Percentiles rank a stretch among this genome's conserved stretches.
These are phyloP conservation scores for Rhinopithecus roxellana DNA, from an alignment of 2,113 vertebrate species.

Conservation along the genomic window DNA sequence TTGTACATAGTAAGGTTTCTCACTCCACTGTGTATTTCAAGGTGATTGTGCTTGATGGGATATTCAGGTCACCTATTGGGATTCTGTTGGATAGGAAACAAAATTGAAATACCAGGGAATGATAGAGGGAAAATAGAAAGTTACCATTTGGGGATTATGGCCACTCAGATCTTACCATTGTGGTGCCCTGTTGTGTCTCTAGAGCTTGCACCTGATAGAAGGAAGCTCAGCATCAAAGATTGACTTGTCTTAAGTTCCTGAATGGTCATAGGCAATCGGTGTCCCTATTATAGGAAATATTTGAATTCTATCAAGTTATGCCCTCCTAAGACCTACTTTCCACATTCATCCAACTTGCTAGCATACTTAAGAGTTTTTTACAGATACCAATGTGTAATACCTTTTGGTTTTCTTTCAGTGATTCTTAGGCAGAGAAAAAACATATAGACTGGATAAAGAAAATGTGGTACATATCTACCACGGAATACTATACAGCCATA, in stretches of 20 bases:
- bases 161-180: not conserved
- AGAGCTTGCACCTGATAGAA: not conserved
- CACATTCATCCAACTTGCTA: not conserved
- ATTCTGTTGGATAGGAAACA: not conserved
- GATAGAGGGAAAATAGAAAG: not conserved
- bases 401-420: not conserved
- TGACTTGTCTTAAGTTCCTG: not conserved
- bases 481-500: too few relatives aligned
- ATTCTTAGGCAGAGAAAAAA: not conserved
- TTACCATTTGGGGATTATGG: not conserved
- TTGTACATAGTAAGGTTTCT: not conserved
- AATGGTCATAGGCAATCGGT: not conserved
- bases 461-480: too few relatives aligned
- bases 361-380: not conserved
- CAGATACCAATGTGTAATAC: not conserved
- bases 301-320: not conserved
- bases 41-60: not conserved
- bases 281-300: not conserved
- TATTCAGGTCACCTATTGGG: not conserved
- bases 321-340: not conserved
- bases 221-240: not conserved
- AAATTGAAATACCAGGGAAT: not conserved
- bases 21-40: not conserved
- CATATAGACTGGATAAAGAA: too few relatives aligned
- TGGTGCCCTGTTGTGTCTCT: not conserved